Percentiles rank a stretch among this genome's conserved stretches.
These are phyloP conservation scores for Arbacia lixula DNA, from an alignment of 53 echinoderm and acorn worm genomes.

Conservation along the genomic window DNA sequence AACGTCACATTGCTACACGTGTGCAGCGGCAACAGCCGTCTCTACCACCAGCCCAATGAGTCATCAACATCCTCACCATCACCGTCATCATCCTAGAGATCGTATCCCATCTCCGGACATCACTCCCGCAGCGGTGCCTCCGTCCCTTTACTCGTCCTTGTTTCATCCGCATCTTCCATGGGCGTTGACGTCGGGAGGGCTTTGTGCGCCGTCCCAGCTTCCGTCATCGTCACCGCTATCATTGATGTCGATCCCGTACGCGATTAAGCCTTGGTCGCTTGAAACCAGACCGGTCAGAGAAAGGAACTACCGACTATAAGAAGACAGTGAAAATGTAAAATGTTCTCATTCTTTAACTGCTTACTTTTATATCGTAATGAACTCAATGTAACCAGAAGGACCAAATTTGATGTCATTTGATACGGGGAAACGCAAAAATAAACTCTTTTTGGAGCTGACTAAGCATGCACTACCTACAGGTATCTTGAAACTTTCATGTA, in stretches of 20 bases:
- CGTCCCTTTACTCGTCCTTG: constrained; percentile 24
- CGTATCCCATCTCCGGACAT: background rate
- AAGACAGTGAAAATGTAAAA: background rate
- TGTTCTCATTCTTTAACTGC: too few relatives aligned
- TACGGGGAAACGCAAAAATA: too few relatives aligned
- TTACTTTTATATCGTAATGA: background rate
- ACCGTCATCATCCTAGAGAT: constrained; percentile 28
- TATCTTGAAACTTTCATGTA: too few relatives aligned
- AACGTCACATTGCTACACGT: constrained; percentile 56
- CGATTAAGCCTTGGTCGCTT: constrained; percentile 36
- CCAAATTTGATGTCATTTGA: too few relatives aligned
- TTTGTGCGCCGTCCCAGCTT: constrained; percentile 39
- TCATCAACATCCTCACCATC: constrained; percentile 4
- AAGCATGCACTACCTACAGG: too few relatives aligned
- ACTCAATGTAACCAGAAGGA: background rate
- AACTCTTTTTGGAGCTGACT: background rate
- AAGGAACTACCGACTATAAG: constrained; percentile 15
- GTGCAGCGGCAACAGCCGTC: constrained; percentile 17
- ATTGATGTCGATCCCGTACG: constrained; percentile 42
- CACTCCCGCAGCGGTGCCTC: background rate
- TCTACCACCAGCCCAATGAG: background rate
- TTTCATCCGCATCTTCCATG: constrained; percentile 39
- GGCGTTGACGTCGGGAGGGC: constrained; percentile 44
- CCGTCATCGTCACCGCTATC: constrained; percentile 33
- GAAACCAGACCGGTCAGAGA: constrained; percentile 8